These are phyloP conservation scores for Cyanoderma ruficeps DNA, from an alignment of 2,113 vertebrate genomes.

Conservation along the genomic window DNA sequence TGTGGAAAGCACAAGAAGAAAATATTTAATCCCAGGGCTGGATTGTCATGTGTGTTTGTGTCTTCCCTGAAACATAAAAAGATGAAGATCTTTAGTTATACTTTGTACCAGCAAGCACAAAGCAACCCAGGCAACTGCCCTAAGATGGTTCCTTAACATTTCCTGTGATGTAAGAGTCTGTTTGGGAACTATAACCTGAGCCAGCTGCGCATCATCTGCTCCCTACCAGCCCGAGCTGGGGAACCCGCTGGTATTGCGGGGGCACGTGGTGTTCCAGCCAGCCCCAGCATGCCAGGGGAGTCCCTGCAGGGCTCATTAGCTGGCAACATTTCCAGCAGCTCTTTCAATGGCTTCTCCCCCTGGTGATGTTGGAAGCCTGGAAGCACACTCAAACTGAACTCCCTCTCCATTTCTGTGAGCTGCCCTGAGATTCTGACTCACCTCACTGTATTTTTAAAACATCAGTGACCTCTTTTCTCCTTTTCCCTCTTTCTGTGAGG, in stretches of 20 bases:
- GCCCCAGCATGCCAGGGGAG: neutral
- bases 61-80: neutral
- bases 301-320: conserved; percentile 35
- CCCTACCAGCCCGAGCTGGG: neutral
- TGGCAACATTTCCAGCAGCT: neutral
- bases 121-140: neutral
- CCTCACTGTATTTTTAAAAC: neutral
- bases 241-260: accelerated
- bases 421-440: neutral
- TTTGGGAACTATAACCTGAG: neutral
- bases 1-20: neutral
- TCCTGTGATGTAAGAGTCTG: neutral
- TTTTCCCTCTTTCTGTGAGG: neutral
- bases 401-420: neutral
- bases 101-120: neutral
- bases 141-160: neutral
- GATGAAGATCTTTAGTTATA: neutral
- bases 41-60: neutral
- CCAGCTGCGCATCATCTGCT: conserved; percentile 17
- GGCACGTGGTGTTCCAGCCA: neutral
- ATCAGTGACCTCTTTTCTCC: neutral
- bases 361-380: neutral
- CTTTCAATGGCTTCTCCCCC: neutral
- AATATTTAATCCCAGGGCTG: neutral
- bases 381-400: neutral